These are phyloP conservation scores for Belonocnema kinseyi DNA, from an alignment of 1,140 invertebrate species.

Conservation along the genomic window DNA sequence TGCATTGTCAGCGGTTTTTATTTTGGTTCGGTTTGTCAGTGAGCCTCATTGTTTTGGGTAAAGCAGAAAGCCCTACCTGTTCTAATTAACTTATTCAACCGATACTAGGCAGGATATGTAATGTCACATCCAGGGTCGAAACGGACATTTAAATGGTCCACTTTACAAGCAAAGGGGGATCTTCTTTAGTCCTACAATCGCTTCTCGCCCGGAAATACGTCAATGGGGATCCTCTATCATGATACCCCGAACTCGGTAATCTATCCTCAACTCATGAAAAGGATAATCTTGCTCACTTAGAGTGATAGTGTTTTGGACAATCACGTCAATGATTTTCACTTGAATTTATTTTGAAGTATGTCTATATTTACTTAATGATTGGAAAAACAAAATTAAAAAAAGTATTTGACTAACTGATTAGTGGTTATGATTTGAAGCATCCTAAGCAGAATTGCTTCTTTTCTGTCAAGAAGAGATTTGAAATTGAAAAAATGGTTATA, in stretches of 20 bases:
- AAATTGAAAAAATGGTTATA: too few species aligned
- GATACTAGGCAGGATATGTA: constrained; percentile 67
- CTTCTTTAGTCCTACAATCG: constrained; percentile 46
- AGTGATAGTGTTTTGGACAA: constrained; percentile 2
- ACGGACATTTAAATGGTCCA: constrained; percentile 60
- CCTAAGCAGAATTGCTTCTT: too few species aligned
- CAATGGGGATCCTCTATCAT: constrained; percentile 46
- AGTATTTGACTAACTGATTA: too few species aligned
- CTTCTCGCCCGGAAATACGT: constrained; percentile 54
- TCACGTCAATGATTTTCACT: background rate
- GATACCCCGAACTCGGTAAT: constrained; percentile 48
- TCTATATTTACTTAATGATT: too few species aligned
- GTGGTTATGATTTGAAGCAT: too few species aligned
- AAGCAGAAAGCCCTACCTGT: constrained; percentile 63
- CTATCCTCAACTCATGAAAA: background rate
- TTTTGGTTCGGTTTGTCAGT: constrained; percentile 71
- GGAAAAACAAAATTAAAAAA: too few species aligned
- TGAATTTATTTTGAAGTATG: background rate
- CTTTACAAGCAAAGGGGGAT: constrained; percentile 52
- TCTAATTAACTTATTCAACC: constrained; percentile 73
- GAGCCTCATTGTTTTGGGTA: constrained; percentile 62
- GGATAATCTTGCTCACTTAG: constrained; percentile 6
- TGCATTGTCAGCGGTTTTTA: constrained; percentile 62
- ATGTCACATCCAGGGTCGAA: constrained; percentile 58
- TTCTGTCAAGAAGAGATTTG: too few species aligned